Evolutionary conservation across 2,888 invertebrate species (phyloP).

Genomic region (Meteorus colon): DNA sequence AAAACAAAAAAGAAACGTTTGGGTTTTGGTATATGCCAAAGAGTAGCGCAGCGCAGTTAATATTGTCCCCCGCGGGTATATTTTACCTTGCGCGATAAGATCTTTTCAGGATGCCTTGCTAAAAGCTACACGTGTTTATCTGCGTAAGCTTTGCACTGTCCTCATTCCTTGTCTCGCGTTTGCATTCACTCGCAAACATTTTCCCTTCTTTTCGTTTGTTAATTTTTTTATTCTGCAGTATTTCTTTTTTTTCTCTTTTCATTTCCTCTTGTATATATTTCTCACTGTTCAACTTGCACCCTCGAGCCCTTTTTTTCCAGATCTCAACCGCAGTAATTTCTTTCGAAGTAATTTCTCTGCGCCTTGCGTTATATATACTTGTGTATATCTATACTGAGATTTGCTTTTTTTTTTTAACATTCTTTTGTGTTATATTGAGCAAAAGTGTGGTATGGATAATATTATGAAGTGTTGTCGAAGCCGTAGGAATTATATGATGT

Average conservation of each 20-base stretch:
- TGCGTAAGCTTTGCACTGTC: constrained; percentile 57
- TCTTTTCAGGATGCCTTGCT: constrained; percentile 70
- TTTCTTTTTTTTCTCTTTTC: constrained; percentile 43
- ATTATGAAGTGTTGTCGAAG: too few relatives aligned
- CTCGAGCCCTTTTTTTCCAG: constrained; percentile 54
- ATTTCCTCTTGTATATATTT: constrained; percentile 16
- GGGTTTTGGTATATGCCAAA: constrained; percentile 34
- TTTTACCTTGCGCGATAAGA: constrained; percentile 71
- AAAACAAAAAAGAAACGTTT: constrained; percentile 29
- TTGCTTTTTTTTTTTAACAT: constrained; percentile 20
- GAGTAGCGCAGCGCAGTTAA: constrained; percentile 69
- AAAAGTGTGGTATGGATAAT: too few relatives aligned
- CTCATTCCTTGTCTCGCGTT: constrained; percentile 30
- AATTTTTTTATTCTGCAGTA: constrained; percentile 46
- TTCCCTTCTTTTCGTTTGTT: constrained; percentile 30
- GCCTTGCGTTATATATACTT: constrained; percentile 39
- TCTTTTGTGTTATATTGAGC: constrained; percentile 26
- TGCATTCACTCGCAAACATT: constrained; percentile 29
- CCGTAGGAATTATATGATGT: too few relatives aligned
- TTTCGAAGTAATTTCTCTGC: constrained; percentile 58
- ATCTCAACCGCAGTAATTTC: constrained; percentile 56
- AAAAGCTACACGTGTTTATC: constrained; percentile 74
- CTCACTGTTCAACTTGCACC: constrained; percentile 44
- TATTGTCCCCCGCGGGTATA: constrained; percentile 72
- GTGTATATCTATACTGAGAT: background rate